Conservation (phyloP, 2,888 invertebrate genomes). For the Druceiella hillmani region DNA sequence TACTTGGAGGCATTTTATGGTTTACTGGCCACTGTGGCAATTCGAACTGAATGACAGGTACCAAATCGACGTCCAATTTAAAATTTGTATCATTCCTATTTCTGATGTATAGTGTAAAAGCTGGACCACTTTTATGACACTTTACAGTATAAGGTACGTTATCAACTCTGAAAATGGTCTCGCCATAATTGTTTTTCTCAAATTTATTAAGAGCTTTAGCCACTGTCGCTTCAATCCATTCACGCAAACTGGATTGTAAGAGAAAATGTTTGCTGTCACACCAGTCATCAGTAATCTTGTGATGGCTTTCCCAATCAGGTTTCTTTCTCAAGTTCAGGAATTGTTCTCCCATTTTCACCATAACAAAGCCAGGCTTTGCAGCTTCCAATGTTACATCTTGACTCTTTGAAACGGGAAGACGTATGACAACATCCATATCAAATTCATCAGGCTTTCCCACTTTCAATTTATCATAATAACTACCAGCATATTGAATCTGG, state of each 20-base stretch:
- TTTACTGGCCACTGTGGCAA: constrained; percentile 38
- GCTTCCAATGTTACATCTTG: constrained; percentile 37
- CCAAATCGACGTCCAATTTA: constrained; percentile 47
- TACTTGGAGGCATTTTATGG: too few relatives aligned
- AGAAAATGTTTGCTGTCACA: constrained; percentile 42
- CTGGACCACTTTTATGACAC: constrained; percentile 47
- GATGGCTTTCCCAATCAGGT: constrained; percentile 35
- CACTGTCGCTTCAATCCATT: constrained; percentile 51
- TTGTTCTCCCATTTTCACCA: constrained; percentile 34
- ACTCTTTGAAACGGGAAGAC: constrained; percentile 43
- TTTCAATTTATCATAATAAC: constrained; percentile 55
- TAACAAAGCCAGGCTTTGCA: constrained; percentile 44
- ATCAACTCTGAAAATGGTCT: constrained; percentile 33
- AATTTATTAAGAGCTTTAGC: constrained; percentile 39
- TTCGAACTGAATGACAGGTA: constrained; percentile 47
- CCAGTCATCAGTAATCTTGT: constrained; percentile 39
- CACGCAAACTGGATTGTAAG: constrained; percentile 43
- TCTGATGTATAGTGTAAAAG: constrained; percentile 46
- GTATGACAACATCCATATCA: constrained; percentile 54
- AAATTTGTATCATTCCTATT: constrained; percentile 30
- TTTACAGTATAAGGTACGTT: constrained; percentile 33
- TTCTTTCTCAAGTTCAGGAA: constrained; percentile 39
- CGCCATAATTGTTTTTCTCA: constrained; percentile 27
- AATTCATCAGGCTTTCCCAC: constrained; percentile 55
- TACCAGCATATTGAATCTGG: constrained; percentile 49